These are phyloP conservation scores for Penaeus japonicus DNA, from an alignment of 1,140 invertebrate species.

Conservation along the genomic window DNA sequence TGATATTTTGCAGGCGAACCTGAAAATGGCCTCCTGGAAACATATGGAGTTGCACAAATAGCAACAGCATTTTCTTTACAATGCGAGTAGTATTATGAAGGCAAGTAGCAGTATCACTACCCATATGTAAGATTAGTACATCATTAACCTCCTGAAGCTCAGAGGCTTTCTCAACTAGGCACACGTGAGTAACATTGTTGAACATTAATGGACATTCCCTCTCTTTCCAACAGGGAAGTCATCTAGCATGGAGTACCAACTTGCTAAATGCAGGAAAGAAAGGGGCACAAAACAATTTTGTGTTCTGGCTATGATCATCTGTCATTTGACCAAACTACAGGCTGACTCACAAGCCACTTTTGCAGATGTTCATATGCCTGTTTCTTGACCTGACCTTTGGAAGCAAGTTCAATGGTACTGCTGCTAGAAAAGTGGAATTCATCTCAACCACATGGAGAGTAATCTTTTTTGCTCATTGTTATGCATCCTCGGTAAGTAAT, in stretches of 20 bases:
- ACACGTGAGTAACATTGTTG: constrained; percentile 26
- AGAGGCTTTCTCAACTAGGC: constrained; percentile 34
- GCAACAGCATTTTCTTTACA: background rate
- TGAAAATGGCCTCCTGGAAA: constrained; percentile 30
- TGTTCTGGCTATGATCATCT: constrained; percentile 47
- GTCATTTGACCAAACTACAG: constrained; percentile 50
- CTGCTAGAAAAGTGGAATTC: constrained; percentile 10
- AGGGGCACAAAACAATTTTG: constrained; percentile 49
- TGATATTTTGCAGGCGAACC: constrained; percentile 54
- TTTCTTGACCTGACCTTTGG: constrained; percentile 46
- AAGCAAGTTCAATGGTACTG: constrained; percentile 38
- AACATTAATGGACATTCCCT: constrained; percentile 46
- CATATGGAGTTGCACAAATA: background rate
- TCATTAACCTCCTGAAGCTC: constrained; percentile 40
- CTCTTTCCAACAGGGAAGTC: constrained; percentile 37
- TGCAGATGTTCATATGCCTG: constrained; percentile 52
- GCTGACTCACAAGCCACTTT: constrained; percentile 50
- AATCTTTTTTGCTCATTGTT: constrained; percentile 53
- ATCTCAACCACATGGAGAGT: constrained; percentile 49
- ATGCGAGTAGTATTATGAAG: constrained; percentile 43
- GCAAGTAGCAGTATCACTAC: constrained; percentile 41
- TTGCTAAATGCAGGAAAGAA: constrained; percentile 49
- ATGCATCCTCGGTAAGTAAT: constrained; percentile 45
- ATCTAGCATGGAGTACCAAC: constrained; percentile 36
- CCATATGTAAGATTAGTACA: constrained; percentile 13